These are phyloP conservation scores for Ganaspis sp. DNA, from an alignment of 1,140 invertebrate genomes.

Conservation along the genomic window DNA sequence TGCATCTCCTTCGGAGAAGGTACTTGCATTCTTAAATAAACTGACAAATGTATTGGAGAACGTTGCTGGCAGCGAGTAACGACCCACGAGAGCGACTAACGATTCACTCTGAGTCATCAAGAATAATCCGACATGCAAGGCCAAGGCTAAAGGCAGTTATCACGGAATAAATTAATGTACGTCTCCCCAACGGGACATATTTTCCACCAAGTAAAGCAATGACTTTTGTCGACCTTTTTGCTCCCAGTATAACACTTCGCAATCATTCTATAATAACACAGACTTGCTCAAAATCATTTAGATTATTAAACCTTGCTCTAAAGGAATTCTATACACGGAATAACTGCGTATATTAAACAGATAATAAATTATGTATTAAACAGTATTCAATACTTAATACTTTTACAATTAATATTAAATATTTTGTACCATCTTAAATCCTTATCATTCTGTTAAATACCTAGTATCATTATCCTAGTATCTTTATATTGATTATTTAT, in stretches of 20 bases:
- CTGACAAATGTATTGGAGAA: neutral
- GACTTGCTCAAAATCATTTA: neutral
- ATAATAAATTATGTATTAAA: no score
- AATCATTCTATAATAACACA: constrained; percentile 33
- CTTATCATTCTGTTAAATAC: no score
- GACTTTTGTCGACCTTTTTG: constrained; percentile 34
- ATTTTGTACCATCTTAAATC: no score
- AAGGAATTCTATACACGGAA: no score
- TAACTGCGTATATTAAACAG: no score
- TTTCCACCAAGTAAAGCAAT: constrained; percentile 39
- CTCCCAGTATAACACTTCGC: constrained; percentile 31
- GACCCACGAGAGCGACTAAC: neutral
- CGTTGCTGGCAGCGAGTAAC: neutral
- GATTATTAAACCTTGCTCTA: no score
- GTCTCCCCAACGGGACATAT: constrained; percentile 42
- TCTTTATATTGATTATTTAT: no score
- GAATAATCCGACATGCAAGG: constrained; percentile 40
- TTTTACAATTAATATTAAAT: no score
- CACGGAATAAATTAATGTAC: constrained; percentile 44
- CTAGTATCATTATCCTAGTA: no score
- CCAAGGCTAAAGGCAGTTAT: constrained; percentile 42
- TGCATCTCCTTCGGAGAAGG: neutral
- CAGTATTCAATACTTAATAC: no score
- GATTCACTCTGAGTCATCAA: constrained; percentile 13
- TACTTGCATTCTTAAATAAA: neutral